Percentiles rank a stretch among this genome's conserved stretches.
Evolutionary conservation across 2,113 vertebrate genomes (phyloP).

Genomic region (Alectura lathami): DNA sequence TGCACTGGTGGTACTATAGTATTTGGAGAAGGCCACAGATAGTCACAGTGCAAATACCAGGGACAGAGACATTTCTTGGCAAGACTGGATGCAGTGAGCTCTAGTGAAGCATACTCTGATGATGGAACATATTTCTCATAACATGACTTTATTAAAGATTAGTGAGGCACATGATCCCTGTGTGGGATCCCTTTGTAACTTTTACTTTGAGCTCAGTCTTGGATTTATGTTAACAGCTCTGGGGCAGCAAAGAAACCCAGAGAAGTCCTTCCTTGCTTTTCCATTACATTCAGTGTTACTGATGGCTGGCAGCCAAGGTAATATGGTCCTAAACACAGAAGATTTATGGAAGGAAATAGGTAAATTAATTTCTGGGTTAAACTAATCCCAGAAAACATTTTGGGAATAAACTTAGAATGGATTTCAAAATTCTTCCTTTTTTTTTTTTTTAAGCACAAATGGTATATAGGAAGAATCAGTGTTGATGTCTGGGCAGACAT

Average conservation of each 20-base stretch:
- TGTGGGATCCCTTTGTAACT: neutral
- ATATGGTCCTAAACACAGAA: neutral
- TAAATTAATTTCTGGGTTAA: neutral
- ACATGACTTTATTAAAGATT: neutral
- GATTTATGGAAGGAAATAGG: neutral
- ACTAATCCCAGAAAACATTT: neutral
- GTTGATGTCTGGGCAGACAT: neutral
- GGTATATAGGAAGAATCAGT: neutral
- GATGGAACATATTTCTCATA: neutral
- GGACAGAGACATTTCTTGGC: neutral
- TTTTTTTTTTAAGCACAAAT: neutral
- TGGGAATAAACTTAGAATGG: neutral
- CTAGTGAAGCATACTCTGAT: neutral
- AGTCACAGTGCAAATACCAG: neutral
- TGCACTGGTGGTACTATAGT: neutral
- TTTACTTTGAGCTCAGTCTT: neutral
- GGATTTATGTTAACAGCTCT: neutral
- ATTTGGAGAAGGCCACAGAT: neutral
- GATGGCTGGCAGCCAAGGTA: neutral
- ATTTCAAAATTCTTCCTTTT: neutral
- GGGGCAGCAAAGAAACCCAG: neutral
- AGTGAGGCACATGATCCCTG: neutral
- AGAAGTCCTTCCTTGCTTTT: neutral
- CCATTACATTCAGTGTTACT: neutral
- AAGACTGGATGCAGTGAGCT: neutral